Evolutionary conservation across 2,113 vertebrate genomes (phyloP).

Genomic region (Rhombomys opimus): DNA sequence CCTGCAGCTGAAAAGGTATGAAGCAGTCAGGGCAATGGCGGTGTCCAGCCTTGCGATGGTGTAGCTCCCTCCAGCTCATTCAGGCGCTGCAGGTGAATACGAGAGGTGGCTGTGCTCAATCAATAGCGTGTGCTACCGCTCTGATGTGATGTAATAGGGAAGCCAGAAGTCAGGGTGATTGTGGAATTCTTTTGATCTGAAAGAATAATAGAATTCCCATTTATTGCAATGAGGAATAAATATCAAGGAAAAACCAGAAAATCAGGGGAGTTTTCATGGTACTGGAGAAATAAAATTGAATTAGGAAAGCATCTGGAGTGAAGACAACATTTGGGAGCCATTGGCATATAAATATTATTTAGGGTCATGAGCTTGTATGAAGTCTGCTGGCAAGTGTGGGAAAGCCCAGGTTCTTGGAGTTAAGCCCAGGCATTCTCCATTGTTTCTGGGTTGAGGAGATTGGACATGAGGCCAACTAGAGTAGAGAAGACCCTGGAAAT

Average conservation of each 20-base stretch:
- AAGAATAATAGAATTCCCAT: neutral
- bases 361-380: neutral
- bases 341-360: neutral
- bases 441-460: neutral
- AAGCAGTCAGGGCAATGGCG: neutral
- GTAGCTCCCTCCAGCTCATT: neutral
- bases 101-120: neutral
- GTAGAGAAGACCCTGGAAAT: neutral
- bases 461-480: neutral
- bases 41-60: neutral
- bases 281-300: conserved; percentile 17
- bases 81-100: neutral
- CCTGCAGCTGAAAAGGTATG: neutral
- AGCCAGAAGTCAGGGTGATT: neutral
- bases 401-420: neutral
- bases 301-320: neutral
- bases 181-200: neutral
- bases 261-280: conserved; percentile 15
- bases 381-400: neutral
- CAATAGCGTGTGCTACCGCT: neutral
- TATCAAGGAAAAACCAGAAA: neutral
- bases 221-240: neutral
- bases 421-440: neutral
- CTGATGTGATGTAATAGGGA: neutral
- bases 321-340: neutral